Evolutionary conservation across 2,113 vertebrate genomes (phyloP).

Genomic region (Antechinus flavipes): DNA sequence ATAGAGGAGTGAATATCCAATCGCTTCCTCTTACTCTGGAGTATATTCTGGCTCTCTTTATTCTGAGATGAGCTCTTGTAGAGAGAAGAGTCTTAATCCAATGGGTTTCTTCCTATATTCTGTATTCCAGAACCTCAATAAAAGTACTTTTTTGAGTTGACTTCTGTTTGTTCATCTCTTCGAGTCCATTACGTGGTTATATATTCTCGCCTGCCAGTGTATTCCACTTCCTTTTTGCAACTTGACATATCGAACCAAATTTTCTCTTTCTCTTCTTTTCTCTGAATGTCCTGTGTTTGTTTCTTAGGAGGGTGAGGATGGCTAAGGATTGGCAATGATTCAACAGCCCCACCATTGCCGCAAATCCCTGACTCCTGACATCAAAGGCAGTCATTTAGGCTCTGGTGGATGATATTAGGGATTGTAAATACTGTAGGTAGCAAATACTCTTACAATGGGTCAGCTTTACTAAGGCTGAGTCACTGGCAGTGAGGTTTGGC

Average conservation of each 20-base stretch:
- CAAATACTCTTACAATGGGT: neutral
- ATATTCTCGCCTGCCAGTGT: neutral
- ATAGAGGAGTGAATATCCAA: neutral
- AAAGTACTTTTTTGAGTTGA: constrained; percentile 6
- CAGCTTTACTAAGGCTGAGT: neutral
- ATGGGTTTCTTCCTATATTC: neutral
- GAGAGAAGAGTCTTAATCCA: neutral
- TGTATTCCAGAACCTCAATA: neutral
- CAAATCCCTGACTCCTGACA: neutral
- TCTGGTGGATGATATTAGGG: neutral
- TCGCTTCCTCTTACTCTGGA: no score
- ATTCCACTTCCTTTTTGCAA: neutral
- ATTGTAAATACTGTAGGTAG: neutral
- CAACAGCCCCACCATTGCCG: neutral
- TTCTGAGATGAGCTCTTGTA: neutral
- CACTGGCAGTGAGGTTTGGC: neutral
- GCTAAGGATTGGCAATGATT: neutral
- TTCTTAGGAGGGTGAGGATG: neutral
- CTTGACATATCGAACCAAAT: neutral
- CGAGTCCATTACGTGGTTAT: neutral
- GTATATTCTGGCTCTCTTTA: no score
- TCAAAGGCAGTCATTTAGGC: neutral
- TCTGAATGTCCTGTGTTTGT: neutral
- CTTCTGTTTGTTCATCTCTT: neutral
- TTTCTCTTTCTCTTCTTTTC: neutral